Evolutionary conservation across 2,888 invertebrate genomes (phyloP).

Genomic region (Pseudanteris insignis): DNA sequence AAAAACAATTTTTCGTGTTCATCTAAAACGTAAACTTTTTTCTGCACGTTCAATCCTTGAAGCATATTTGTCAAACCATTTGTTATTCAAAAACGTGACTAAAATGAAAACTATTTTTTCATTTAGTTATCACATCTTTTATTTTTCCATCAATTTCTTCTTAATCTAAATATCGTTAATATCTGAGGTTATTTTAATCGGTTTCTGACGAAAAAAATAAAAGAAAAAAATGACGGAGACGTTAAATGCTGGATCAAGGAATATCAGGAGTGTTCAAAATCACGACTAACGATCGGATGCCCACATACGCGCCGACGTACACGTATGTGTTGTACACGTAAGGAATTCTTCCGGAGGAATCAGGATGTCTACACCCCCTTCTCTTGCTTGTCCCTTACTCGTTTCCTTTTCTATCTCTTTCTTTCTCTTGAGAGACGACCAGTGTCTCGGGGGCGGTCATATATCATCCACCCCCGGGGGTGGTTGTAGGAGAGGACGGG

Average conservation of each 20-base stretch:
- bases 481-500: slow-evolving; percentile 46
- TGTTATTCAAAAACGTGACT: too few relatives aligned
- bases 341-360: slow-evolving; percentile 59
- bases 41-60: too few relatives aligned
- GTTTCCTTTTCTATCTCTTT: slow-evolving; percentile 43
- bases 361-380: slow-evolving; percentile 52
- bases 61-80: too few relatives aligned
- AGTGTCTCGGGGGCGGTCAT: slow-evolving; percentile 66
- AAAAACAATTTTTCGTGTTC: too few relatives aligned
- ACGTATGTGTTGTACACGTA: slow-evolving; percentile 46
- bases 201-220: too few relatives aligned
- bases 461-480: slow-evolving; percentile 63
- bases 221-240: too few relatives aligned
- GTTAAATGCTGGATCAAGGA: slow-evolving; percentile 20
- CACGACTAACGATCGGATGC: slow-evolving; percentile 46
- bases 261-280: slow-evolving; percentile 46
- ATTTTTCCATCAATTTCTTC: too few relatives aligned
- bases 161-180: too few relatives aligned
- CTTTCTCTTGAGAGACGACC: slow-evolving; percentile 57
- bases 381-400: slow-evolving; percentile 10
- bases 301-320: slow-evolving; percentile 46
- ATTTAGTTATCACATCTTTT: too few relatives aligned
- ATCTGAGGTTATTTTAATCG: too few relatives aligned
- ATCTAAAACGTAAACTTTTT: too few relatives aligned
- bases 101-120: too few relatives aligned